A percentile compares a stretch with the other conserved stretches of the same genome.
These are phyloP conservation scores for Crypturellus tataupa DNA, from an alignment of 2,797 vertebrate genomes.

Conservation along the genomic window DNA sequence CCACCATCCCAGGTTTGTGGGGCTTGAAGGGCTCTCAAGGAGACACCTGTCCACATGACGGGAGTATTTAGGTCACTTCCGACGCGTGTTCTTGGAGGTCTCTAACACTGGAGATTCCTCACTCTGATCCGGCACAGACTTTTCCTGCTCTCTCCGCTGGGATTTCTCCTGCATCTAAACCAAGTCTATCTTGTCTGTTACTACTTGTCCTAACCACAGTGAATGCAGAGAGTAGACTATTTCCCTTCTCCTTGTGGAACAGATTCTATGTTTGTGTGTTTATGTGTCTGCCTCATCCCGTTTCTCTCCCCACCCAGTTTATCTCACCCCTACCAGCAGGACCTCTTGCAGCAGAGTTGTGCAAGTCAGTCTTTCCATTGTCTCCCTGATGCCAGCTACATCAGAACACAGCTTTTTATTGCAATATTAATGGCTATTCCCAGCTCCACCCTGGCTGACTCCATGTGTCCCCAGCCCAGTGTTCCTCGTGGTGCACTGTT, in stretches of 20 bases:
- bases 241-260: neutral
- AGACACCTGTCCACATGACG: neutral
- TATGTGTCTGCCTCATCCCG: fast-evolving
- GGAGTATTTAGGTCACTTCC: neutral
- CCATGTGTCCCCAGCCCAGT: neutral
- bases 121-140: neutral
- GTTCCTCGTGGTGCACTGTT: slow-evolving; percentile 5
- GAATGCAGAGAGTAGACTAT: neutral
- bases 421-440: slow-evolving; percentile 24
- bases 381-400: neutral
- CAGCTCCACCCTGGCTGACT: slow-evolving; percentile 49
- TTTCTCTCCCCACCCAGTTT: slow-evolving; percentile 38
- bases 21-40: neutral
- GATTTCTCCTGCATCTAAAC: neutral
- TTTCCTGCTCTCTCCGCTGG: neutral
- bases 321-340: slow-evolving; percentile 24
- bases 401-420: slow-evolving; percentile 1
- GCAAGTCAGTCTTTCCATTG: slow-evolving; percentile 48
- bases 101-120: neutral
- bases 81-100: neutral
- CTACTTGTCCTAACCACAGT: neutral
- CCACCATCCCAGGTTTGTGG: neutral
- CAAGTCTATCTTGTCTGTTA: neutral
- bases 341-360: slow-evolving; percentile 1
- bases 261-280: slow-evolving; percentile 25